A percentile compares a stretch with the other conserved stretches of the same genome.
phyloP scores from a whole-genome alignment of 1,140 invertebrate genomes.

The Drosophila repletoides region DNA sequence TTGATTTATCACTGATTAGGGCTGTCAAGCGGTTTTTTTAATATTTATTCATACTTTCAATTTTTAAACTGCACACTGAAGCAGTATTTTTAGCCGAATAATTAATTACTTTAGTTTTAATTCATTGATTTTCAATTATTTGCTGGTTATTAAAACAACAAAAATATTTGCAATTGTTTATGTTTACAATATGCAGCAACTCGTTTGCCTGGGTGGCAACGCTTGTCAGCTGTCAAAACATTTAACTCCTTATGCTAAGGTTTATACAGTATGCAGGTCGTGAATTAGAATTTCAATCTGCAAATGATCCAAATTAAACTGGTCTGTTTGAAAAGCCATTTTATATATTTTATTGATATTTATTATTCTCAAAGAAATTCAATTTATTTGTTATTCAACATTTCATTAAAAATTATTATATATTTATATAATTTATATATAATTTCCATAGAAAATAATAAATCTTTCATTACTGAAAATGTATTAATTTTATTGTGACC shows the following conservation, averaged over 20 bases:
- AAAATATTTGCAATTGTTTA: constrained; percentile 27
- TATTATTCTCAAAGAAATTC: no score
- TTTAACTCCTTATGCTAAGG: constrained; percentile 12
- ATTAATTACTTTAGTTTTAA: background rate
- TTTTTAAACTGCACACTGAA: no score
- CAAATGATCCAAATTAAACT: no score
- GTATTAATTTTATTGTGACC: no score
- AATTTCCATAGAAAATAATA: no score
- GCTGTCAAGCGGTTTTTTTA: constrained; percentile 24
- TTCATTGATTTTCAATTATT: background rate
- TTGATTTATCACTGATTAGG: constrained; percentile 60
- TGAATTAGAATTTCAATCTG: background rate
- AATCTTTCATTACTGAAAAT: no score
- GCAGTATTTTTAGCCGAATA: background rate
- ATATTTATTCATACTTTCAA: background rate
- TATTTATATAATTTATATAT: no score
- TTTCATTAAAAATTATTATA: no score
- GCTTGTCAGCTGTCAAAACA: constrained; percentile 45
- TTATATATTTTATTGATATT: background rate
- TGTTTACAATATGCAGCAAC: constrained; percentile 22
- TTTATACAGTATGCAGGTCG: constrained; percentile 5
- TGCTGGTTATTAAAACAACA: constrained; percentile 2
- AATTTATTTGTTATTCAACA: no score
- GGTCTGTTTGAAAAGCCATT: background rate
- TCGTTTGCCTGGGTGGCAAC: constrained; percentile 8